Percentiles rank a stretch among this genome's conserved stretches.
phyloP scores from a whole-genome alignment of 2,797 vertebrate species.

The Cyprinella venusta region DNA sequence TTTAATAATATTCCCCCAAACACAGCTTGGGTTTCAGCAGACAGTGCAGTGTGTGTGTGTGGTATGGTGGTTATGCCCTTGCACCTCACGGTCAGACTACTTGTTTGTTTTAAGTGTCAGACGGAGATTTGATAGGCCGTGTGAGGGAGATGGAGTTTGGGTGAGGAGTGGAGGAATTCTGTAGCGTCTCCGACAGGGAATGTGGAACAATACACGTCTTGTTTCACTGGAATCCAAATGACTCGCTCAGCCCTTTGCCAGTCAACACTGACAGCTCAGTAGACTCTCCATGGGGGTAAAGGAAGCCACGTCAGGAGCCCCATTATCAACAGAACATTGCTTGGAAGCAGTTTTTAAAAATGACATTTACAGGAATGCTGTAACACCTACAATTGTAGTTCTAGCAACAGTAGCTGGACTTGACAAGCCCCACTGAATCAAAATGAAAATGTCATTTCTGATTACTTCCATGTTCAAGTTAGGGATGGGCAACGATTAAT shows the following conservation, averaged over 20 bases:
- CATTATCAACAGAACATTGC: neutral
- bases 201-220: constrained; percentile 44
- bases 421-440: neutral
- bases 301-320: neutral
- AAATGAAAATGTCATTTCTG: neutral
- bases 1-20: neutral
- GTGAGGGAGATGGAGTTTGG: constrained; percentile 17
- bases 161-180: constrained; percentile 42
- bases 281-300: neutral
- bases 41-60: neutral
- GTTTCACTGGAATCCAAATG: constrained; percentile 40
- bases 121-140: constrained; percentile 23
- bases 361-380: neutral
- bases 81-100: neutral
- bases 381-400: neutral
- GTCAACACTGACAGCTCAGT: constrained; percentile 26
- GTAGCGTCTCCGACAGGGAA: constrained; percentile 2
- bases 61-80: neutral
- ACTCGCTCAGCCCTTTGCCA: neutral
- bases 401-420: neutral
- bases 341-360: neutral
- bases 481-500: too few species aligned
- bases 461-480: neutral
- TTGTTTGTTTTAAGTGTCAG: constrained; percentile 48
- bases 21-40: neutral